Percentiles rank a stretch among this genome's conserved stretches.
Conservation (phyloP, 2,797 vertebrate genomes). For the Lepus townsendii region DNA sequence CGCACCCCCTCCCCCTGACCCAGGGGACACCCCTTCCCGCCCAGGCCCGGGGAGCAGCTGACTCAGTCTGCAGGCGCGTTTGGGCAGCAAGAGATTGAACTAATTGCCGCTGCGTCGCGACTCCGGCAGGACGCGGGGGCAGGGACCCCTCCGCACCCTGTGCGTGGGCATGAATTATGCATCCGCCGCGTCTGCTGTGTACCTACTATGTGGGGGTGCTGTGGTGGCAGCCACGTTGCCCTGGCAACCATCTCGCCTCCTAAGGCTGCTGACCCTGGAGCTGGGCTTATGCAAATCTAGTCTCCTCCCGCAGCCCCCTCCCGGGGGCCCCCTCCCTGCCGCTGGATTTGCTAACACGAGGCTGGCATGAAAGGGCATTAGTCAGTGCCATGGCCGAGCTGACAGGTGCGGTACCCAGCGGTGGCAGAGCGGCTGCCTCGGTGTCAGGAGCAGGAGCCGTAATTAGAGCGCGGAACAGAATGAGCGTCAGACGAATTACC, state of each 20-base stretch:
- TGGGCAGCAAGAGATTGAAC: background rate
- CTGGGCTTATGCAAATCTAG: conserved; percentile 91
- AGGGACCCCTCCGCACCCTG: background rate
- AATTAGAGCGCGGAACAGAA: conserved; percentile 91
- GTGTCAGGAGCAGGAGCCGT: conserved; percentile 86
- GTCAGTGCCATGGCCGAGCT: conserved; percentile 87
- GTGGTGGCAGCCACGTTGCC: conserved; percentile 85
- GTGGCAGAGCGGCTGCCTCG: conserved; percentile 82
- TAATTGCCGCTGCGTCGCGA: background rate
- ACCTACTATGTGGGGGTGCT: conserved; percentile 71
- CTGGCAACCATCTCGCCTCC: conserved; percentile 89
- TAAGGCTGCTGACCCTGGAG: conserved; percentile 93
- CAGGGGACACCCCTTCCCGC: background rate
- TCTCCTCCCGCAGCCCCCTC: conserved; percentile 67
- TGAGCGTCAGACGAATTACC: conserved; percentile 91
- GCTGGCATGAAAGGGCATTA: conserved; percentile 93
- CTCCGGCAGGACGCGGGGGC: background rate
- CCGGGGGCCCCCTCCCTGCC: conserved; percentile 73
- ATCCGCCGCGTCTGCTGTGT: background rate
- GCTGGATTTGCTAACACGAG: conserved; percentile 90
- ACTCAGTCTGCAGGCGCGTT: background rate
- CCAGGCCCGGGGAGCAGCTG: background rate
- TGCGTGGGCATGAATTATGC: conserved; percentile 18
- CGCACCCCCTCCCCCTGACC: background rate
- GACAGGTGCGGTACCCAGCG: conserved; percentile 89